Conservation (phyloP, 35 echinoderm and acorn worm species). For the Ptychodera flava region DNA sequence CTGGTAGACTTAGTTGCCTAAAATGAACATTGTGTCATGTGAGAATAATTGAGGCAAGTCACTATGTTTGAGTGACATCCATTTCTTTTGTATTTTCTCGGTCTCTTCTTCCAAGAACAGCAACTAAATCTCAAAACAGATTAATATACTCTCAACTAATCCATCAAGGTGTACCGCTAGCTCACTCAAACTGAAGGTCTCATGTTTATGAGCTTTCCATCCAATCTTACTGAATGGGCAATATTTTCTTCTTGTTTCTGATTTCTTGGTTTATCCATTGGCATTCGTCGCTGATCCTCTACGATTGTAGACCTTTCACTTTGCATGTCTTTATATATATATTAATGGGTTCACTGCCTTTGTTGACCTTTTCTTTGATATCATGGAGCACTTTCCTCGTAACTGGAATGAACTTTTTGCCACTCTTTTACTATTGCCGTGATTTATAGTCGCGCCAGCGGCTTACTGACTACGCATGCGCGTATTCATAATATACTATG, state of each 20-base stretch:
- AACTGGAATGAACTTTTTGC: not conserved
- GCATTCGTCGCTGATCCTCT: not conserved
- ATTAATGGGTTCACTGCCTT: not conserved
- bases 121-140: not conserved
- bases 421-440: not conserved
- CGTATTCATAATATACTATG: no score
- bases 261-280: not conserved
- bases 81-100: not conserved
- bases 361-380: not conserved
- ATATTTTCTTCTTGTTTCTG: not conserved
- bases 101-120: not conserved
- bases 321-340: not conserved
- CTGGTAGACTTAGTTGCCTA: constrained; percentile 21
- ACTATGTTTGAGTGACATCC: not conserved
- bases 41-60: constrained; percentile 8
- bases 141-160: not conserved
- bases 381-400: not conserved
- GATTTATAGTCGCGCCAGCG: not conserved
- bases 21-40: constrained; percentile 16
- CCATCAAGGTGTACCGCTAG: not conserved
- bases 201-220: not conserved
- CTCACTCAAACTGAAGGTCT: not conserved
- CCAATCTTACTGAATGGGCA: not conserved
- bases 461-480: no score
- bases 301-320: not conserved